Conservation (phyloP, 2,888 invertebrate genomes). For the Pyrocoelia pectoralis region DNA sequence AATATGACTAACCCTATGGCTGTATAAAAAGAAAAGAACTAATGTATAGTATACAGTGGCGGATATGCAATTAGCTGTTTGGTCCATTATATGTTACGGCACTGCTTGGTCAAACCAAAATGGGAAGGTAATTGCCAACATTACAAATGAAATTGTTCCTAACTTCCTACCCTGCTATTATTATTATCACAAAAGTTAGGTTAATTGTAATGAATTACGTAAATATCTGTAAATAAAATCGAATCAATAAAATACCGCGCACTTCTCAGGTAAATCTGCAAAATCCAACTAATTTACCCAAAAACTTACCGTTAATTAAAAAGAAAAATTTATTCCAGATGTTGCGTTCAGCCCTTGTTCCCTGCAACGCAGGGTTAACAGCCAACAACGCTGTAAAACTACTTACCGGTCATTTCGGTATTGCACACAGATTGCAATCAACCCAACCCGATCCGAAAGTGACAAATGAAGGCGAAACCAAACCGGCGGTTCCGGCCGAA, state of each 20-base stretch:
- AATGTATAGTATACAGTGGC: too few relatives aligned
- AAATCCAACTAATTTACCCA: not conserved
- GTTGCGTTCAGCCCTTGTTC: not conserved
- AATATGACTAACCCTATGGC: too few relatives aligned
- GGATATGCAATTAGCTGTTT: too few relatives aligned
- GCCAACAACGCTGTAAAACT: not conserved
- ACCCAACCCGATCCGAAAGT: not conserved
- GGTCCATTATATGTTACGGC: too few relatives aligned
- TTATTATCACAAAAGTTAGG: constrained; percentile 1
- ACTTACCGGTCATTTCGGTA: not conserved
- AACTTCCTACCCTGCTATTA: not conserved
- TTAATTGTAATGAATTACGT: constrained; percentile 9
- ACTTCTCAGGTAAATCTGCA: not conserved
- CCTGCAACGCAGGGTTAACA: not conserved
- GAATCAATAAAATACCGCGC: not conserved
- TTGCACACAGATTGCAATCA: not conserved
- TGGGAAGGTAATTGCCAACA: too few relatives aligned
- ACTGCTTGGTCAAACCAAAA: too few relatives aligned
- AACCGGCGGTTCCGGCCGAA: constrained; percentile 31
- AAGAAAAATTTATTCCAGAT: not conserved
- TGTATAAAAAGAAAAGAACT: too few relatives aligned
- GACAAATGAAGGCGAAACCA: constrained; percentile 38
- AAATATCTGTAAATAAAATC: not conserved
- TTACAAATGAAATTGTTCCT: too few relatives aligned
- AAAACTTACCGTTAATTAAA: not conserved